phyloP scores from a whole-genome alignment of 2,113 vertebrate species.

The Columba livia region DNA sequence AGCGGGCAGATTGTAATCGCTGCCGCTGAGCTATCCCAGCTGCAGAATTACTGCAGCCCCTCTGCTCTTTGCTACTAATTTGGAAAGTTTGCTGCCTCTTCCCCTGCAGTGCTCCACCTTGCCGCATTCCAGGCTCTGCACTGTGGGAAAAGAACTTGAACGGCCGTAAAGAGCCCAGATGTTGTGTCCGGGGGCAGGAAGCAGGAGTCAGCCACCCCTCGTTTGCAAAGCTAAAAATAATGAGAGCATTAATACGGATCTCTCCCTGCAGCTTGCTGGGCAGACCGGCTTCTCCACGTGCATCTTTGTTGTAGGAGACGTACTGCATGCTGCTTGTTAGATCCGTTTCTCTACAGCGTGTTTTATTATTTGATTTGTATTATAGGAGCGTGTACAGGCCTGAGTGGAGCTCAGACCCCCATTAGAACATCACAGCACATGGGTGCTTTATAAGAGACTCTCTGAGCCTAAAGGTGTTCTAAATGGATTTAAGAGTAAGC shows the following conservation, averaged over 20 bases:
- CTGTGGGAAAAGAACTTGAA: background rate
- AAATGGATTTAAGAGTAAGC: background rate
- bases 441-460: background rate
- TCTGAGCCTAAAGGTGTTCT: background rate
- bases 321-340: background rate
- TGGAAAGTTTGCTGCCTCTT: constrained; percentile 21
- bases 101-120: background rate
- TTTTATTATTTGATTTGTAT: background rate
- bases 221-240: constrained; percentile 2
- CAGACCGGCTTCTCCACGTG: background rate
- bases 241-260: background rate
- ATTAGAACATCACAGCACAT: background rate
- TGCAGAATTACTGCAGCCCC: background rate
- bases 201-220: background rate
- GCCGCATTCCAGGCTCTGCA: background rate
- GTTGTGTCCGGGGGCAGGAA: constrained; percentile 31
- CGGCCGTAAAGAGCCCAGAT: constrained; percentile 41
- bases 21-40: constrained; percentile 10
- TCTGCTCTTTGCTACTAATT: background rate
- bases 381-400: background rate
- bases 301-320: background rate
- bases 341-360: background rate
- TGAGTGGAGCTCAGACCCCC: background rate
- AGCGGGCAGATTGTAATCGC: constrained; percentile 10
- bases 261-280: background rate